These are phyloP conservation scores for Saxicola maurus DNA, from an alignment of 2,797 vertebrate species.

Conservation along the genomic window DNA sequence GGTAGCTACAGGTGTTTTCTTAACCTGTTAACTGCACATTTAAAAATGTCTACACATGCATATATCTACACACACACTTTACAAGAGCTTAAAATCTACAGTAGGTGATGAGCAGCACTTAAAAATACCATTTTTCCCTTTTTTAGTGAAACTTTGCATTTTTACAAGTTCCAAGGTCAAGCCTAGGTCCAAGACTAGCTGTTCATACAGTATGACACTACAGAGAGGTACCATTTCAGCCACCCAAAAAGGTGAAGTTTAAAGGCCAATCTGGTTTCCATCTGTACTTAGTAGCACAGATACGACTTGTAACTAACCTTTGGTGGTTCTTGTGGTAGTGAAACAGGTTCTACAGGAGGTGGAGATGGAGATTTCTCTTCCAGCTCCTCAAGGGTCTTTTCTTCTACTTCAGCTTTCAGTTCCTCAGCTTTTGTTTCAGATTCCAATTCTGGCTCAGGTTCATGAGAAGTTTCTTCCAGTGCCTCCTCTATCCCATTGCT, in stretches of 20 bases:
- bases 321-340: slow-evolving; percentile 86
- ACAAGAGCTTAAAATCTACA: not conserved
- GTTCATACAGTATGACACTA: not conserved
- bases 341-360: slow-evolving; percentile 84
- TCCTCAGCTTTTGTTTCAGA: slow-evolving; percentile 88
- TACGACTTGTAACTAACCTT: slow-evolving; percentile 76
- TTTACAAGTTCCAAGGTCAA: not conserved
- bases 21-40: not conserved
- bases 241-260: not conserved
- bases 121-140: not conserved
- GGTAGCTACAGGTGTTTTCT: not conserved
- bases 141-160: rapidly evolving
- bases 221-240: not conserved
- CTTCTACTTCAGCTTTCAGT: slow-evolving; percentile 82
- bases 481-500: slow-evolving; percentile 93
- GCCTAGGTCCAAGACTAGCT: not conserved
- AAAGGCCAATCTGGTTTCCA: not conserved
- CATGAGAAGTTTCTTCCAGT: slow-evolving; percentile 85
- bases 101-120: not conserved
- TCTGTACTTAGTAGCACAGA: not conserved
- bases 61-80: not conserved
- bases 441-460: slow-evolving; percentile 86
- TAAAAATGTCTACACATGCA: not conserved
- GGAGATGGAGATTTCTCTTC: slow-evolving; percentile 90
- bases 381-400: slow-evolving; percentile 87